Evolutionary conservation across 2,113 vertebrate genomes (phyloP), one percentile per base, ranked within the genome.

Genomic region (Polypterus bichir): DNA sequence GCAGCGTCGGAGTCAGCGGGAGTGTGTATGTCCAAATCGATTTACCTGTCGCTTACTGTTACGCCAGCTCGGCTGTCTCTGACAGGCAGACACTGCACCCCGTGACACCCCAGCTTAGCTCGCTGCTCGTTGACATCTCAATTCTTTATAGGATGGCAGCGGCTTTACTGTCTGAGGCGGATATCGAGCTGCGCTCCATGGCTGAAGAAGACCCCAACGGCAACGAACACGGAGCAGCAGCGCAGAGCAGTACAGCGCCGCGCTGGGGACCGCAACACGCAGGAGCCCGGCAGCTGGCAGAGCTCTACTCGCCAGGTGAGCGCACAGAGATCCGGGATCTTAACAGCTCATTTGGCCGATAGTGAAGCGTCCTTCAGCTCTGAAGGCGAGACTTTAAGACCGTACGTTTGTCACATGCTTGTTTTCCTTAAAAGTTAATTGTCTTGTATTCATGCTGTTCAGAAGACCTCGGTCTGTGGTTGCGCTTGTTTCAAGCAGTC

Each of bases 131-230:
- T 27, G 7, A 3, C 51, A 8, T n/a, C 46, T 44, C 47, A 51
- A 27, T 27, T 27, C 27, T 27, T 27, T 27, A 27, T 9, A 66
- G 65, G 72, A 81, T 79, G 81, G 80, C 77, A 66, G 83, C 76
- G 62, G 76, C 75, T 65, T 69, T 79, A 66, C 81, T 85, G 74
- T 87, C 81, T 54, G 81, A 87, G 77, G 78, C 77, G 67, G 79
- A 83, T 71, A 81, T 85, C 74, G 68, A 68, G 69, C 78, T 79
- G 65, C 77, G 83, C 71, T 88, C 85, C 70, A 87, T 87, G 83
- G 83, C 86, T 65, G 86, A 88, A 70, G 83, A 88, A 75, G 85
- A 88, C 73, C 86, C 85, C 76, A 84, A 85, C 75, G 81, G 85
- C 54, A 86, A 88, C 49, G 83, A 87, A 73, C 83, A 85, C 7